phyloP scores from a whole-genome alignment of 2,888 invertebrate genomes.

The Taphrorychus bicolor region DNA sequence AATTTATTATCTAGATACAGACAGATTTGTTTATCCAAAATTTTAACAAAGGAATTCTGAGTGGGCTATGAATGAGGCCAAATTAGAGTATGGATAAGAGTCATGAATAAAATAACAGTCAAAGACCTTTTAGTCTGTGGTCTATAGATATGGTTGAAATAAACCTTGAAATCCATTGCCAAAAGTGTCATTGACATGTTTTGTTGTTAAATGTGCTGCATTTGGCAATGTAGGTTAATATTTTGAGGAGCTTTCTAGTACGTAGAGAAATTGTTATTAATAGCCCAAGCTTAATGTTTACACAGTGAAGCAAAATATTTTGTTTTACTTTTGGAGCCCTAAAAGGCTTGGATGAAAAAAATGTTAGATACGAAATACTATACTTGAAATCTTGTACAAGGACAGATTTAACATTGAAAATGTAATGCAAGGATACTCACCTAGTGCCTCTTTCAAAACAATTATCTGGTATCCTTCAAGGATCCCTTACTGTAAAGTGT shows the following conservation, averaged over 20 bases:
- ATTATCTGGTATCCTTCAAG: neutral
- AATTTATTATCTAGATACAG: conserved; percentile 15
- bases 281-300: too few relatives aligned
- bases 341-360: too few relatives aligned
- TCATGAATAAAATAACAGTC: conserved; percentile 9
- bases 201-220: conserved; percentile 21
- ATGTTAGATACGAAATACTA: too few relatives aligned
- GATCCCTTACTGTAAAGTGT: neutral
- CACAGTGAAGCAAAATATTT: too few relatives aligned
- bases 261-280: too few relatives aligned
- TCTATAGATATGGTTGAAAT: conserved; percentile 3
- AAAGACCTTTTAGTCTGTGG: conserved; percentile 16
- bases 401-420: too few relatives aligned
- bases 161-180: conserved; percentile 28
- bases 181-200: conserved; percentile 8
- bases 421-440: neutral
- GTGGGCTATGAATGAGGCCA: conserved; percentile 6
- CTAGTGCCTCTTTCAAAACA: too few relatives aligned
- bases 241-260: conserved; percentile 4
- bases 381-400: too few relatives aligned
- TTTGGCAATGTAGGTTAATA: conserved; percentile 37
- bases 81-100: neutral
- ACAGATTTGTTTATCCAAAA: neutral
- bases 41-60: conserved; percentile 17
- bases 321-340: too few relatives aligned